Evolutionary conservation across 2,797 vertebrate genomes (phyloP).

Genomic region (Cynodonichthys magdalenae): DNA sequence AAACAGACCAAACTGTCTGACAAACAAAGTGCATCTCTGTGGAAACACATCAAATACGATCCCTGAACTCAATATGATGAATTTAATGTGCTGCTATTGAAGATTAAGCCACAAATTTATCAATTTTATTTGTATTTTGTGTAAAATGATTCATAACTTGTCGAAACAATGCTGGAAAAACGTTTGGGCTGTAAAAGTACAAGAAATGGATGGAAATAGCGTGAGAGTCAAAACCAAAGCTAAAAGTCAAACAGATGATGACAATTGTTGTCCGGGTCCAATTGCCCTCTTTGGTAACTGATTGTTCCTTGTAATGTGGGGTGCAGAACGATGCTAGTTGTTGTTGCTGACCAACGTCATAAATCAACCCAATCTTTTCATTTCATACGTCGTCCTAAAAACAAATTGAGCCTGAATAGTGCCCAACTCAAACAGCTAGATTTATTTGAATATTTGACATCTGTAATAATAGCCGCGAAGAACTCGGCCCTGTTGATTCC

Average conservation of each 20-base stretch:
- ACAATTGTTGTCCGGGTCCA: neutral
- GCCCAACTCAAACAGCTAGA: slow-evolving; percentile 12
- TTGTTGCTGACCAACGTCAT: neutral
- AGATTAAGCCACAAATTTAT: slow-evolving; percentile 21
- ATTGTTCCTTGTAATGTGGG: slow-evolving; percentile 6
- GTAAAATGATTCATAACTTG: slow-evolving; percentile 6
- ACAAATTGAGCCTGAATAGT: no score
- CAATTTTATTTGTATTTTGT: slow-evolving; percentile 18
- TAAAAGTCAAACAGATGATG: slow-evolving; percentile 8
- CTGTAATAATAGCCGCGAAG: slow-evolving; percentile 13
- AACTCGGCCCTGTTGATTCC: slow-evolving; percentile 18
- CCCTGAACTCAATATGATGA: slow-evolving; percentile 29
- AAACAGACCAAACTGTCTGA: slow-evolving; percentile 59
- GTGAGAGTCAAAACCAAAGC: slow-evolving; percentile 24
- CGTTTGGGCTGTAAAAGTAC: slow-evolving; percentile 16
- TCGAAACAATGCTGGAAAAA: neutral
- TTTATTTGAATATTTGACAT: slow-evolving; percentile 21
- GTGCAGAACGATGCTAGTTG: neutral
- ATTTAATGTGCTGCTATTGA: slow-evolving; percentile 14
- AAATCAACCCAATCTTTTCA: slow-evolving; percentile 10
- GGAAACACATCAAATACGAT: slow-evolving; percentile 33
- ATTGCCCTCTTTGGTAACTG: slow-evolving; percentile 2
- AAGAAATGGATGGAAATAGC: slow-evolving; percentile 4
- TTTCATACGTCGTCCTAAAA: neutral
- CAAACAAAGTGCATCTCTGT: slow-evolving; percentile 40